Base-by-base conservation (phyloP, 2,888 invertebrate species). In the Oscheius sp. region DNA sequence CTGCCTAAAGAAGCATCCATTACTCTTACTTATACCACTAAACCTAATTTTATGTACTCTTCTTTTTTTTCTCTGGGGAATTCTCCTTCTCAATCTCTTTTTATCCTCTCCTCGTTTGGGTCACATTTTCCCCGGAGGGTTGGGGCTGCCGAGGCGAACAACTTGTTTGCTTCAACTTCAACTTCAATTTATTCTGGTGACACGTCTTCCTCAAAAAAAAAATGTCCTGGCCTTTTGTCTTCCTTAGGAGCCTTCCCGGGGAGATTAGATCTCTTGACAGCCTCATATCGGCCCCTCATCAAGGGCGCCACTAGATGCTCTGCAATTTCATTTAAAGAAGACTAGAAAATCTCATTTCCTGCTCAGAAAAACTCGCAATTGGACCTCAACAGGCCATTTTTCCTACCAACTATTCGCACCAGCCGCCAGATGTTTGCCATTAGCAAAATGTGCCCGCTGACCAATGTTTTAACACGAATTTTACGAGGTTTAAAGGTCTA, bases 241-340 rank as follows among this genome's bases (percentile, higher is more conserved):
- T 21, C 41, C 35, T 12, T 23, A 9, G 35, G 9, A 35, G 35
- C 35, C 9, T 21, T 23, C 46, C 52, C 52, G 3, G 21, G 43
- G n/a, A 41, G 61, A 41, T 41, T 61, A 61, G 61, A 64, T 64
- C 64, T 35, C 35, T 49, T 64, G 49, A 64, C 64, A 49, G 64
- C 64, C 64, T 64, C 49, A 64, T 43, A 61, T 61, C 41, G 43
- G 35, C 35, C 35, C 9, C 61, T 59, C 29, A 9, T 35, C 18
- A 41, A 41, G 35, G n/a, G 61, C n/a, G n/a, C 45, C 43, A 61
- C 61, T 61, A 6, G 61, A 41, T 41, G 21, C n/a, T 12, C 61
- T n/a, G n/a, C 35, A 35, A 35, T 35, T 35, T 9, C 35, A 35
- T 59, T 29, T 43, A 27, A 23, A 35, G 25, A n/a, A n/a, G 27